These are phyloP conservation scores for Mesoligia furuncula DNA, from an alignment of 2,888 invertebrate species.

Conservation along the genomic window DNA sequence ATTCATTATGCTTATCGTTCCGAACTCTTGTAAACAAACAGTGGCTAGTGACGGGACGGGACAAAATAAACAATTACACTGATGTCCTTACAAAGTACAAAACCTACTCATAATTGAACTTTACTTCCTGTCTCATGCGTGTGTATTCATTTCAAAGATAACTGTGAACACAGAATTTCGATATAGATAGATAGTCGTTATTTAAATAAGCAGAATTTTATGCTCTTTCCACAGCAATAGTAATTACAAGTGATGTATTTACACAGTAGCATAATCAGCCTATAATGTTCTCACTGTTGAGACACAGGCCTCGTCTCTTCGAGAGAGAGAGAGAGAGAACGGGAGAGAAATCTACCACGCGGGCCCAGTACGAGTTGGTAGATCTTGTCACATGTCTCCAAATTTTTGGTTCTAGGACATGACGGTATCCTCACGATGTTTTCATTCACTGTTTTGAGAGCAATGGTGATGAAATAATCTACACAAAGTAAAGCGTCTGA, in stretches of 20 bases:
- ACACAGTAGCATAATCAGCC: neutral
- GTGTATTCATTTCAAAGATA: conserved; percentile 31
- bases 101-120: neutral
- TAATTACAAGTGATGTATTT: neutral
- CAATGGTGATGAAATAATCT: neutral
- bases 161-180: conserved; percentile 18
- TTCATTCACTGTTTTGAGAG: neutral
- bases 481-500: neutral
- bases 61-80: conserved; percentile 21
- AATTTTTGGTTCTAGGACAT: no score
- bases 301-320: no score
- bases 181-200: neutral
- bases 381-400: no score
- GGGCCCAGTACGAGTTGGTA: no score
- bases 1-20: conserved; percentile 5
- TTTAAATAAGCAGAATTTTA: neutral
- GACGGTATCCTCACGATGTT: neutral
- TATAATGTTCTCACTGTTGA: no score
- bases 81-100: conserved; percentile 3
- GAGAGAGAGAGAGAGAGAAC: no score
- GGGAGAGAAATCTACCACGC: no score
- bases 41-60: neutral
- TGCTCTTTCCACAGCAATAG: neutral
- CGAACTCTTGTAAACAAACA: conserved; percentile 7
- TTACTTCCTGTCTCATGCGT: conserved; percentile 17